Base-by-base conservation (phyloP, 2,113 vertebrate species). In the Cololabis saira region DNA sequence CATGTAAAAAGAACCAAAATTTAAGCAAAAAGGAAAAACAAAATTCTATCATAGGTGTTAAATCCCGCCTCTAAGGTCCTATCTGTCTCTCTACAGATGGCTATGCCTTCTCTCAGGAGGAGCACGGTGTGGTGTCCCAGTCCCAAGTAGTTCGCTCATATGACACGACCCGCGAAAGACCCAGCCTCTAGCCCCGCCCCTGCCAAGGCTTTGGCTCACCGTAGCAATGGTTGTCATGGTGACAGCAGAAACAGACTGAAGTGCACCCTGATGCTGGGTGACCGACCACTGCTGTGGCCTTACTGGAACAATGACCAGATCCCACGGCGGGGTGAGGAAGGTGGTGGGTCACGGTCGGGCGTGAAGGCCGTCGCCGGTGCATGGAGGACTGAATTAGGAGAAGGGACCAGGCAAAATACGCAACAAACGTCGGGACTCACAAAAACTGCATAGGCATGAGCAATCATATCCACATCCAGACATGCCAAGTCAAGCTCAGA, bases 81-180 rank as follows among this genome's bases (percentile, higher is more conserved):
- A 15, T 58, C 33, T 62, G 5, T 67, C 12, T 21, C 22, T 19
- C 61, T 63, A 16, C 92, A 99, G 97, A 99, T 80, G 97, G 98
- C 24, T 99, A 97, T 33, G 97, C 97, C 2, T 99, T 99, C 93
- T 99, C 98, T 73, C 97, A 99, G 91, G 97, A 99, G 90, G 97
- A 99, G 80, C 95, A 99, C 0, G 97, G 98, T 5, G 97, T 95
- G 71, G 96, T 99, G 71, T 96, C 96, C 68, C 98, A 99, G 86
- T 96, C 96, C 0, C 92, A 98, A 92, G 93, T 99, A 12, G 96
- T 98, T 54, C 96, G 98, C 52, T 95, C 97, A 80, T 99, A 99
- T 0, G 97, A 99, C 86, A 99, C 97, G 68, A 98, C 96, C 81
- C 96, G 93, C 84, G 93, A 94, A 82, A 95, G 94, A 76, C 77